A percentile compares a stretch with the other conserved stretches of the same genome.
Evolutionary conservation across 2,797 vertebrate species (phyloP).

Genomic region (Gymnoscopelus braueri): DNA sequence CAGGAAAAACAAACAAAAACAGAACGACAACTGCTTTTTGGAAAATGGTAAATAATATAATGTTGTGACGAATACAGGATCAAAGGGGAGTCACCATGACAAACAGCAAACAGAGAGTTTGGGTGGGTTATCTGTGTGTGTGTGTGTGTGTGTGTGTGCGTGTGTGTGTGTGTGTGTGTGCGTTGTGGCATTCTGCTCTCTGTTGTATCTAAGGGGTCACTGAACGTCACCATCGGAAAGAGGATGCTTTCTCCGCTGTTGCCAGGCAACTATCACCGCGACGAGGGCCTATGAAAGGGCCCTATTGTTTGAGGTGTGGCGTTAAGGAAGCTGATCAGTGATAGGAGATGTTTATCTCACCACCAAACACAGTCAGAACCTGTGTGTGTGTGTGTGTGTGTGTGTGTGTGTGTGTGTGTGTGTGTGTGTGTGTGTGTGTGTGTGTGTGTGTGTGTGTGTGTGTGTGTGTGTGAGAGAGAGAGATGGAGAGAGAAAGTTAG

Average conservation of each 20-base stretch:
- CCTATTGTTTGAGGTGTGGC: conserved; percentile 54
- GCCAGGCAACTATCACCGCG: conserved; percentile 39
- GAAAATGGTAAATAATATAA: not conserved
- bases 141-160: not conserved
- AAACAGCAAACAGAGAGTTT: not conserved
- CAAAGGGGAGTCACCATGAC: conserved; percentile 27
- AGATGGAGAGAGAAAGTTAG: not conserved
- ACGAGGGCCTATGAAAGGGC: conserved; percentile 20
- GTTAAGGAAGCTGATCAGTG: conserved; percentile 57
- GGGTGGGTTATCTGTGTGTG: conserved; percentile 7
- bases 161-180: not conserved
- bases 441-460: conserved; percentile 12
- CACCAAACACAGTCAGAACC: conserved; percentile 17
- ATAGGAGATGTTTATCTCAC: conserved; percentile 53
- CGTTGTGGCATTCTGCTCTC: not conserved
- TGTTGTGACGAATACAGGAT: not conserved
- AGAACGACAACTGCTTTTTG: not conserved
- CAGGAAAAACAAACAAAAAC: no score
- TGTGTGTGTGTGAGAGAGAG: conserved; percentile 7
- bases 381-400: conserved; percentile 18
- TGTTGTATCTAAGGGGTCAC: conserved; percentile 22
- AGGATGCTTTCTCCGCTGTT: conserved; percentile 48
- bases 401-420: not conserved
- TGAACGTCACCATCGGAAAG: conserved; percentile 22
- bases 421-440: conserved; percentile 32